phyloP scores from a whole-genome alignment of 2,888 invertebrate species.

The Drosophila formosana region DNA sequence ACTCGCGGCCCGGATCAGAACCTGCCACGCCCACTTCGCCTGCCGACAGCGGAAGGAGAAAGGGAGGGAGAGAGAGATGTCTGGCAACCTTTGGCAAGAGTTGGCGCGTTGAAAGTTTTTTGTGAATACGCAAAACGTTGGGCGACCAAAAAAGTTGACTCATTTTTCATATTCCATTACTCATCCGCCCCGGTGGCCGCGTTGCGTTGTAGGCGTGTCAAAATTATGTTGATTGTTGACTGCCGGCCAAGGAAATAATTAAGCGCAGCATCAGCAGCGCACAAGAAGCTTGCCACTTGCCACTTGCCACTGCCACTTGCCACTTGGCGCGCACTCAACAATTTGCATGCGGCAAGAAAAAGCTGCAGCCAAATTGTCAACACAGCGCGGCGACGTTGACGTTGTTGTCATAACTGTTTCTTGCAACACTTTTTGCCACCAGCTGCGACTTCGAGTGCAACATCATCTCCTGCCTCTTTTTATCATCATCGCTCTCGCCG shows the following conservation, averaged over 20 bases:
- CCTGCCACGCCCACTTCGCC: neutral
- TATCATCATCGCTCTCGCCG: neutral
- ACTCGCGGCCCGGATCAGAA: neutral
- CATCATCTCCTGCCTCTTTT: constrained; percentile 11
- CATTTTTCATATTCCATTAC: constrained; percentile 73
- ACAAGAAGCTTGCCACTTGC: constrained; percentile 13
- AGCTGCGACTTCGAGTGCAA: constrained; percentile 1
- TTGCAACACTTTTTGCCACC: constrained; percentile 15
- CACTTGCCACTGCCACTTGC: constrained; percentile 12
- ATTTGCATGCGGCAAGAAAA: constrained; percentile 51
- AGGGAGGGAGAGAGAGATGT: neutral
- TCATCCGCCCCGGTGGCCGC: constrained; percentile 29
- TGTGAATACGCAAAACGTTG: constrained; percentile 13
- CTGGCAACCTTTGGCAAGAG: constrained; percentile 9
- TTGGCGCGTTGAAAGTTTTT: constrained; percentile 31
- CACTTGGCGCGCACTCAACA: constrained; percentile 68
- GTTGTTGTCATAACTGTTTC: constrained; percentile 18
- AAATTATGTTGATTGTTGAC: constrained; percentile 75
- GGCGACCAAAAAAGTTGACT: constrained; percentile 53
- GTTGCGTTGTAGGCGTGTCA: constrained; percentile 58
- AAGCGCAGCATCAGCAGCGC: constrained; percentile 55
- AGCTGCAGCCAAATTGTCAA: constrained; percentile 61
- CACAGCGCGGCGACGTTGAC: constrained; percentile 12
- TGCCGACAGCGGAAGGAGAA: neutral
- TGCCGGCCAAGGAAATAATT: constrained; percentile 75